Evolutionary conservation across 2,113 vertebrate species (phyloP), one percentile per base, ranked within the genome.

Genomic region (Ia io): DNA sequence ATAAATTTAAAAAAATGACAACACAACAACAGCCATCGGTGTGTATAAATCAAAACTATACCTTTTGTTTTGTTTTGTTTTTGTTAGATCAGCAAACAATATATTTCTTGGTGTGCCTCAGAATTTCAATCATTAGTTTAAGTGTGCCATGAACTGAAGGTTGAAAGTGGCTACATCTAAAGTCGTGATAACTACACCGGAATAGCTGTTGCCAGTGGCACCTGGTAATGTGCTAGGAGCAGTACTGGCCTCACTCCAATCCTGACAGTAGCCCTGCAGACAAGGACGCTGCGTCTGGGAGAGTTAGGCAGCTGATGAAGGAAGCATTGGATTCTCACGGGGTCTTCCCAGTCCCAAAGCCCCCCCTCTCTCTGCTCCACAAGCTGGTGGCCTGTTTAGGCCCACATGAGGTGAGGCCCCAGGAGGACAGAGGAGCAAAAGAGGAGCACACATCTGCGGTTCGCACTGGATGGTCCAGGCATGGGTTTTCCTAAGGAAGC

Each of bases 401-500:
- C 70, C 53, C 59, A 14, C 18, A 37, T 25, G 44, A 44, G 40
- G 9, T 79, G 12, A 63, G 59, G 63, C 63, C 35, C 40, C 11
- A 5, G 77, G 22, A 74, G 44, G 22, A 79, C 65, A 14, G 71
- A 92, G 73, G 53, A 76, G 35, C 35, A 42, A 82, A 44, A 4
- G 30, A 90, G 84, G 56, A 87, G 63, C 56, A 32, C 30, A 51
- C 90, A 93, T 85, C 78, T 95, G 90, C 80, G 28, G 56, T 88
- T 83, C 91, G 67, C 9, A n/a, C 80, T 35, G 69, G 61, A 61
- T 71, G 35, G 87, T 65, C 37, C 85, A 91, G 93, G 79, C 70
- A 17, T 89, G 91, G 67, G 56, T 85, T 93, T 92, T 73, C 86
- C 88, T 83, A 70, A 92, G 90, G 95, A 97, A 96, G 97, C 96